A percentile compares a stretch with the other conserved stretches of the same genome.
Evolutionary conservation across 2,888 invertebrate genomes (phyloP).

Genomic region (Hecatera dysodea): DNA sequence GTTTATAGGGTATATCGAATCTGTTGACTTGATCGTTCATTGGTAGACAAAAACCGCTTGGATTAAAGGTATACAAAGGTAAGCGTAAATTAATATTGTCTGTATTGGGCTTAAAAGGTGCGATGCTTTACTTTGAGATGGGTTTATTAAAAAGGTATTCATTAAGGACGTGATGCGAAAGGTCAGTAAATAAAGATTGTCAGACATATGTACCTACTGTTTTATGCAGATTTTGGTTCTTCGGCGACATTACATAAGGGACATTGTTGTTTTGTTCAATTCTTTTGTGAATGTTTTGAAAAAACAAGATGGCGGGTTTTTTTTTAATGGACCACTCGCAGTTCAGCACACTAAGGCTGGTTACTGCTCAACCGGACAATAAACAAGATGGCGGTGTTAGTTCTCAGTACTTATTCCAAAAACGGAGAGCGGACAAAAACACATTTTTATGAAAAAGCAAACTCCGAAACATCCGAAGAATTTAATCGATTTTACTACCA

Average conservation of each 20-base stretch:
- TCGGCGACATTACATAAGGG: background rate
- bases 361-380: too few species aligned
- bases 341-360: too few species aligned
- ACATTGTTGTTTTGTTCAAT: background rate
- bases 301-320: background rate
- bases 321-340: too few species aligned
- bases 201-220: background rate
- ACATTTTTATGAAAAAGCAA: background rate
- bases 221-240: background rate
- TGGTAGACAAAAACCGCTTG: constrained; percentile 57
- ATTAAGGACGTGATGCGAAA: background rate
- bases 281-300: background rate
- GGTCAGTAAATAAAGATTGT: background rate
- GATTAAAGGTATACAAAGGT: constrained; percentile 53
- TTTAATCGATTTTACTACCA: constrained; percentile 5
- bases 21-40: constrained; percentile 76
- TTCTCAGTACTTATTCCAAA: background rate
- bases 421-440: background rate
- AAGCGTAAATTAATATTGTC: constrained; percentile 27
- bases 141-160: constrained; percentile 16
- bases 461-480: constrained; percentile 5
- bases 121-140: constrained; percentile 18
- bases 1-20: constrained; percentile 77
- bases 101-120: constrained; percentile 1
- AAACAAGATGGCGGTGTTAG: background rate